phyloP scores from a whole-genome alignment of 2,888 invertebrate genomes.

The Dolomedes plantarius region DNA sequence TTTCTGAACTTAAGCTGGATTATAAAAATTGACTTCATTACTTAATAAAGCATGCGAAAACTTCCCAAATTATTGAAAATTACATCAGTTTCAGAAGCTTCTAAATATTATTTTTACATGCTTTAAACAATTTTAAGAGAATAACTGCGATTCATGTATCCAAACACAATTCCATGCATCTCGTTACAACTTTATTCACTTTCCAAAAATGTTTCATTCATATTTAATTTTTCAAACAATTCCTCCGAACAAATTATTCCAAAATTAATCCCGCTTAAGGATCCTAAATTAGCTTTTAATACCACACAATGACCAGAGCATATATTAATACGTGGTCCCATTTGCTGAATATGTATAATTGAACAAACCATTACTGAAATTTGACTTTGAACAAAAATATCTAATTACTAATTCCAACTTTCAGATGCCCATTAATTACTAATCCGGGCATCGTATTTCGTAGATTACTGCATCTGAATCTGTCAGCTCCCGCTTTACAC shows the following conservation, averaged over 20 bases:
- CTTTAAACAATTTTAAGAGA: too few species aligned
- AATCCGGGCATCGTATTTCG: conserved; percentile 20
- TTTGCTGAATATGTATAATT: background rate
- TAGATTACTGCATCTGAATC: background rate
- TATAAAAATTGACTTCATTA: too few species aligned
- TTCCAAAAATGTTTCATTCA: too few species aligned
- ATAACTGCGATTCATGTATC: too few species aligned
- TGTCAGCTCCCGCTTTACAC: background rate
- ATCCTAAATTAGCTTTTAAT: background rate
- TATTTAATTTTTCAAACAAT: too few species aligned
- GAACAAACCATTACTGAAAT: background rate
- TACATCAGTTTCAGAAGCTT: too few species aligned
- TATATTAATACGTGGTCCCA: background rate
- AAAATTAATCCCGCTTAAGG: background rate
- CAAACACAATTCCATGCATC: too few species aligned
- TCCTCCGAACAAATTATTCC: background rate
- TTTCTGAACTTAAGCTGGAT: too few species aligned
- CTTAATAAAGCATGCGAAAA: too few species aligned
- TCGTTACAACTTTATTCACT: too few species aligned
- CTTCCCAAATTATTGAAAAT: too few species aligned
- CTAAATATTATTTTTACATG: too few species aligned
- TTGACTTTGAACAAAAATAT: conserved; percentile 1
- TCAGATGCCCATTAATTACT: conserved; percentile 28
- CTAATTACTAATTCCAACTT: background rate
- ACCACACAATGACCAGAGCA: background rate